These are phyloP conservation scores for Drosophila watanabei DNA, from an alignment of 1,140 invertebrate genomes.

Conservation along the genomic window DNA sequence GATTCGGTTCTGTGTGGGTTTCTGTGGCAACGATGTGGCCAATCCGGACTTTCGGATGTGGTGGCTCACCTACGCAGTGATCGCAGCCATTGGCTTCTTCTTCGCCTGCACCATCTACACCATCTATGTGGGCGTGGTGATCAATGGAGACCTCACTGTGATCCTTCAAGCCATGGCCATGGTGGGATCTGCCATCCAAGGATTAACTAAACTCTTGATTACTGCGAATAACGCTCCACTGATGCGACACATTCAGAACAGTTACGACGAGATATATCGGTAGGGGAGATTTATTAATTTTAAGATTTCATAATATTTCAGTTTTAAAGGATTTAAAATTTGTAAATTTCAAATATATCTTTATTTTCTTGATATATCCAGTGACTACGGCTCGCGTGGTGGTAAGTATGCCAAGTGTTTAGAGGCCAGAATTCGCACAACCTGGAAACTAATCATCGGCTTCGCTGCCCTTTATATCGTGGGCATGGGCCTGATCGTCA, in stretches of 20 bases:
- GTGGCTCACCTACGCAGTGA: constrained; percentile 49
- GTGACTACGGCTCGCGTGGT: constrained; percentile 48
- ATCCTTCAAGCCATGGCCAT: constrained; percentile 58
- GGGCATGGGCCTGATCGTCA: constrained; percentile 2
- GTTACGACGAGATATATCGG: constrained; percentile 54
- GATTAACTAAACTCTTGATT: constrained; percentile 43
- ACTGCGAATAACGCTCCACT: background rate
- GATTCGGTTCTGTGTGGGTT: constrained; percentile 53
- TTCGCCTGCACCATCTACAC: constrained; percentile 59
- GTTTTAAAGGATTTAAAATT: background rate
- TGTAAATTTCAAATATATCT: background rate
- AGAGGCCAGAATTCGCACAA: constrained; percentile 42
- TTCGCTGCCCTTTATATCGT: constrained; percentile 30
- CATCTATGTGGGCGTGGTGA: constrained; percentile 51
- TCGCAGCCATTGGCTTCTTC: constrained; percentile 33
- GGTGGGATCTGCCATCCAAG: constrained; percentile 45
- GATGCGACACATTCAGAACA: constrained; percentile 35
- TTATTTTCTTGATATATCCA: background rate
- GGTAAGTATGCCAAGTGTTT: constrained; percentile 47
- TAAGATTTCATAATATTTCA: too few relatives aligned
- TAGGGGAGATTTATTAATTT: background rate
- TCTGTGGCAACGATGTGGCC: constrained; percentile 60
- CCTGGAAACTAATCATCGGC: constrained; percentile 37
- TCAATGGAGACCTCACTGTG: constrained; percentile 48
- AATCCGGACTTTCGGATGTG: constrained; percentile 58